Percentiles rank a stretch among this genome's conserved stretches.
These are phyloP conservation scores for Orchestia grillus DNA, from an alignment of 1,140 invertebrate genomes.

Conservation along the genomic window DNA sequence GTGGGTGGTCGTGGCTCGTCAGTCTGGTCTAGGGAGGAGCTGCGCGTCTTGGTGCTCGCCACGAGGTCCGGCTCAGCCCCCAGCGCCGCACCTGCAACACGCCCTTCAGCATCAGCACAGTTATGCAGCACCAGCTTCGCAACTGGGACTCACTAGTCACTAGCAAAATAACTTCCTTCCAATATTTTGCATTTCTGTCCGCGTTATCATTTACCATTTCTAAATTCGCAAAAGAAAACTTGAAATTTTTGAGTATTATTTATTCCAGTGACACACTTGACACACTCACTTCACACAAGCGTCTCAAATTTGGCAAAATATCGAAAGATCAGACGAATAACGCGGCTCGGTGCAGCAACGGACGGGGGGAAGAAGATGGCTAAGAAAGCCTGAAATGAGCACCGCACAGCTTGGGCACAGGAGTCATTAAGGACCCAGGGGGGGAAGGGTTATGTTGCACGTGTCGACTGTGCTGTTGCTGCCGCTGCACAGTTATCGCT, in stretches of 20 bases:
- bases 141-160: neutral
- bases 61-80: conserved; percentile 88
- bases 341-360: too few species aligned
- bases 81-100: conserved; percentile 62
- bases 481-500: too few species aligned
- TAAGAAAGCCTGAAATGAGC: too few species aligned
- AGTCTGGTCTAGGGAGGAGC: conserved; percentile 70
- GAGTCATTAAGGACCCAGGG: too few species aligned
- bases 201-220: neutral
- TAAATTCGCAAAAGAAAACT: neutral
- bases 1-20: conserved; percentile 58
- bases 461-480: too few species aligned
- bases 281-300: too few species aligned
- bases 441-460: too few species aligned
- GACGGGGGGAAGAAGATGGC: too few species aligned
- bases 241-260: neutral
- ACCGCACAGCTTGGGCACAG: too few species aligned
- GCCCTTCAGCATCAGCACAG: neutral
- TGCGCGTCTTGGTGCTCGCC: conserved; percentile 85
- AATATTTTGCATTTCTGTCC: neutral
- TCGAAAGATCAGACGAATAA: too few species aligned
- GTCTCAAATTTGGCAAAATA: too few species aligned
- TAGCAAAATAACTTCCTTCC: neutral
- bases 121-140: neutral
- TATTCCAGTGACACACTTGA: neutral